Base-by-base conservation (phyloP, 2,888 invertebrate genomes). In the Therioaphis trifolii region DNA sequence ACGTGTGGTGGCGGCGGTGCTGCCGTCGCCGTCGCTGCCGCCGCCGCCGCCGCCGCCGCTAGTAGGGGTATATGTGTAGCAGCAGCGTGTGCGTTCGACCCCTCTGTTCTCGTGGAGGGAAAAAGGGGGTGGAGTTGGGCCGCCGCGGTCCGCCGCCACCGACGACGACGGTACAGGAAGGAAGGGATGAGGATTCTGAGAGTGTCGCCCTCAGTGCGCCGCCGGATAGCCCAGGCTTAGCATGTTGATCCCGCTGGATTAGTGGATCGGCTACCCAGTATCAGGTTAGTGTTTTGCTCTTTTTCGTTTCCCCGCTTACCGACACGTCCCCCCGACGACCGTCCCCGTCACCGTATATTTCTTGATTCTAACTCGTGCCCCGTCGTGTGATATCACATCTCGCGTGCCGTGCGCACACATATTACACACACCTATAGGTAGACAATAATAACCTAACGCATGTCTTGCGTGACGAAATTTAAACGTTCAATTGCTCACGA, bases 151-250 rank as follows among this genome's bases (percentile, higher is more conserved):
- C 55, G 24, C 77, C 43, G n/a, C 80, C n/a, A n/a, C n/a, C 69
- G 24, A 58, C 63, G 77, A n/a, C 55, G 55, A 24, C 46, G 27
- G 63, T 24, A 74, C 72, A 72, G 80, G 80, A 82, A 82, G 80
- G 72, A 82, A 82, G 80, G 80, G 80, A 82, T 82, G 80, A 82
- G 80, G 80, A 82, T 82, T 82, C 80, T 82, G 80, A 82, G 80
- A 82, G 80, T 82, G 80, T 82, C 71, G 80, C 80, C 80, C 80
- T 82, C 80, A 82, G 80, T 82, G 80, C 80, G 80, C 80, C 72
- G 80, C 80, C 80, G 80, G 80, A 82, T 82, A 82, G 80, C 80
- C 80, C 72, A 82, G 80, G 80, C 80, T 82, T 82, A 82, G 80
- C 80, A 82, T 82, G 80, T 82, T 82, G 80, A 82, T 82, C 80